Conservation (phyloP, 1,140 invertebrate species). For the Ceratina australensis region DNA sequence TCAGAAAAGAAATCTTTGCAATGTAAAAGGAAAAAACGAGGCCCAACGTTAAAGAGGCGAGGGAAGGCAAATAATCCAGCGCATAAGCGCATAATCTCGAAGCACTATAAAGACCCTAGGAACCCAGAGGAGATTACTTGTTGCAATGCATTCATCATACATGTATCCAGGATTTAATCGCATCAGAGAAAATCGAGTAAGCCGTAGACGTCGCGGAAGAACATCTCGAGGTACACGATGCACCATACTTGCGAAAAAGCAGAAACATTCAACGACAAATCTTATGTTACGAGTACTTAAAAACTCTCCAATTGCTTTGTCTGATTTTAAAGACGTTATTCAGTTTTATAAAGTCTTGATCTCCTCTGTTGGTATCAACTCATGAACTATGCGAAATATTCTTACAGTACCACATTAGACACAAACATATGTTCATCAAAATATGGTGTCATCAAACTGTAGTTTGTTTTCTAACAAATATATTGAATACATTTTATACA, state of each 20-base stretch:
- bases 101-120: constrained; percentile 41
- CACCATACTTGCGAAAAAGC: neutral
- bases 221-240: neutral
- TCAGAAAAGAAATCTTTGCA: neutral
- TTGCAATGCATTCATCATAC: constrained; percentile 24
- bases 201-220: neutral
- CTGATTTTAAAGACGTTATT: too few species aligned
- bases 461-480: too few species aligned
- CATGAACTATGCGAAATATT: too few species aligned
- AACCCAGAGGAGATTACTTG: constrained; percentile 45
- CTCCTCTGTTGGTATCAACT: too few species aligned
- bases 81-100: constrained; percentile 38
- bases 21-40: neutral
- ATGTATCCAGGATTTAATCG: constrained; percentile 28
- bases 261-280: neutral
- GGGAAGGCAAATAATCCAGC: constrained; percentile 1
- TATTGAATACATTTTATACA: too few species aligned
- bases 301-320: too few species aligned
- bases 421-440: too few species aligned
- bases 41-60: neutral
- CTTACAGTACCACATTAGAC: too few species aligned
- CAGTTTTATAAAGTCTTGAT: too few species aligned
- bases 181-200: constrained; percentile 28
- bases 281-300: too few species aligned
- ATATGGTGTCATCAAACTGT: too few species aligned